Conservation (phyloP, 2,113 vertebrate species). For the Brachionichthys hirsutus region DNA sequence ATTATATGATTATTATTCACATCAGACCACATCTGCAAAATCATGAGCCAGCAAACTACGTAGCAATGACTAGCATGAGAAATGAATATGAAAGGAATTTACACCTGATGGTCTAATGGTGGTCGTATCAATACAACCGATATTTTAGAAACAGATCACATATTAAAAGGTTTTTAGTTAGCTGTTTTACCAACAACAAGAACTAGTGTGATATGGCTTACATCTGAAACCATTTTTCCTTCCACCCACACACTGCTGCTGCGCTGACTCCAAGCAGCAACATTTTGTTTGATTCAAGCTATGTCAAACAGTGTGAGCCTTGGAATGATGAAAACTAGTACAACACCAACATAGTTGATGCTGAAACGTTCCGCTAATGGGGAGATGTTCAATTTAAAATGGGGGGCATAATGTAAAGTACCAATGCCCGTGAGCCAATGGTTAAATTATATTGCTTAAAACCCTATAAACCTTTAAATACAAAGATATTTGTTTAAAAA, state of each 20-base stretch:
- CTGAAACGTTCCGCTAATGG: slow-evolving; percentile 3
- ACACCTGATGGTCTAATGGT: neutral
- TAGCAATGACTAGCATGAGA: slow-evolving; percentile 21
- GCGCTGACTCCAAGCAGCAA: slow-evolving; percentile 38
- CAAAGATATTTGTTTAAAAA: slow-evolving; percentile 1
- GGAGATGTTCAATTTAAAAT: slow-evolving; percentile 20
- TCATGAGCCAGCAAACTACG: slow-evolving; percentile 30
- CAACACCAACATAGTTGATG: slow-evolving; percentile 11
- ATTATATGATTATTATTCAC: slow-evolving; percentile 31
- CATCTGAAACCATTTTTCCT: slow-evolving; percentile 32
- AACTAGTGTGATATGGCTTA: slow-evolving; percentile 1
- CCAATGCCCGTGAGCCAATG: slow-evolving; percentile 16
- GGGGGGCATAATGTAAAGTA: slow-evolving; percentile 4
- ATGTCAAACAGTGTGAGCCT: slow-evolving; percentile 19
- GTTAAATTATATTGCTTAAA: slow-evolving; percentile 26
- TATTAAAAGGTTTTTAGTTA: too few relatives aligned
- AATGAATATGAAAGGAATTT: slow-evolving; percentile 17
- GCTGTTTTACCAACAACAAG: slow-evolving; percentile 7
- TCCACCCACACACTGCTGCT: slow-evolving; percentile 26
- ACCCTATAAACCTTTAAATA: slow-evolving; percentile 16
- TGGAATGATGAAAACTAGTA: slow-evolving; percentile 38
- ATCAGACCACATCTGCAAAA: slow-evolving; percentile 15
- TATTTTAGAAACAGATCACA: too few relatives aligned
- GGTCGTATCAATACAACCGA: too few relatives aligned
- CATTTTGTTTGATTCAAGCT: slow-evolving; percentile 30